phyloP scores from a whole-genome alignment of 2,797 vertebrate species.

The Enteromius mattozi region DNA sequence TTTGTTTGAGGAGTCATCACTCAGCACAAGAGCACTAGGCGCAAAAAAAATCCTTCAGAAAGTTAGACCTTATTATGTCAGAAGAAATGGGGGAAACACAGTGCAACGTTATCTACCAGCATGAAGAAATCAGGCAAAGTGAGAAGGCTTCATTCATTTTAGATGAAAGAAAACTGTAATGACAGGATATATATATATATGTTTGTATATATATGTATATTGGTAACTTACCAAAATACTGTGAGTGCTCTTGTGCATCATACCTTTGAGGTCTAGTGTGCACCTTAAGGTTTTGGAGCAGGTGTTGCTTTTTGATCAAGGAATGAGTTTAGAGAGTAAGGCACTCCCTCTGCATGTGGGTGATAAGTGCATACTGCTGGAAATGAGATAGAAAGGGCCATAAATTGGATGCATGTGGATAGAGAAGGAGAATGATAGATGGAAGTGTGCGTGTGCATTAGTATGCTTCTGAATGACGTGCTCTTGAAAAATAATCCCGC shows the following conservation, averaged over 20 bases:
- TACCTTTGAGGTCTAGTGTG: conserved; percentile 50
- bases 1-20: background rate
- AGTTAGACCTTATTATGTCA: background rate
- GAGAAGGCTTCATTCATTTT: conserved; percentile 58
- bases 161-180: conserved; percentile 62
- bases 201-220: conserved; percentile 64
- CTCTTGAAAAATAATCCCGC: conserved; percentile 4
- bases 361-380: conserved; percentile 7
- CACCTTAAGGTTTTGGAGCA: conserved; percentile 7
- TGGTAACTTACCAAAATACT: conserved; percentile 35
- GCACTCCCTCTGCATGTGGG: background rate
- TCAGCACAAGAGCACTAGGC: background rate
- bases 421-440: conserved; percentile 18
- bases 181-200: conserved; percentile 61
- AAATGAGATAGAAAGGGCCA: conserved; percentile 18
- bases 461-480: background rate
- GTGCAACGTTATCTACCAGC: background rate
- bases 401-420: conserved; percentile 22
- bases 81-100: conserved; percentile 38
- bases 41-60: background rate
- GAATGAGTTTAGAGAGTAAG: background rate
- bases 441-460: background rate
- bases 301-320: conserved; percentile 33
- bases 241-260: conserved; percentile 12
- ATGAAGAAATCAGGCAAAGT: conserved; percentile 54